These are phyloP conservation scores for Mustela nigripes DNA, from an alignment of 2,113 vertebrate genomes.

Conservation along the genomic window DNA sequence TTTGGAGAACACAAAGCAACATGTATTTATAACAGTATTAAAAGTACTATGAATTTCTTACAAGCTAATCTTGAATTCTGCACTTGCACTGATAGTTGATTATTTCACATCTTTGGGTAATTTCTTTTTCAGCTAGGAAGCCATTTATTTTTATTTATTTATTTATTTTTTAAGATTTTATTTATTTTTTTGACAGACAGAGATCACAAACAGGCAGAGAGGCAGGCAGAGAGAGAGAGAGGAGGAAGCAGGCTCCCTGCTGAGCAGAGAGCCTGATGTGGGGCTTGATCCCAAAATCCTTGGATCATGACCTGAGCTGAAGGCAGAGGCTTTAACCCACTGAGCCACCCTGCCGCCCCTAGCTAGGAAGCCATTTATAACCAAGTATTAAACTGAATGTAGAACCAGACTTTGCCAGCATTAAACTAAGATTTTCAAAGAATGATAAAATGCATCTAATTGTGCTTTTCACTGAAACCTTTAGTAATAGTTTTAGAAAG, in stretches of 20 bases:
- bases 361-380: neutral
- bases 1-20: slow-evolving; percentile 3
- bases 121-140: neutral
- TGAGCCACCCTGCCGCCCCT: too few relatives aligned
- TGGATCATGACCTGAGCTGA: too few relatives aligned
- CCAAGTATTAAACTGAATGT: neutral
- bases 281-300: too few relatives aligned
- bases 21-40: neutral
- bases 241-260: too few relatives aligned
- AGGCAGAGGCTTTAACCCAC: too few relatives aligned
- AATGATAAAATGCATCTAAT: neutral
- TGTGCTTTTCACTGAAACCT: neutral
- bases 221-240: too few relatives aligned
- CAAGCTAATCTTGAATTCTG: neutral
- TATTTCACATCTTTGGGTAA: slow-evolving; percentile 8
- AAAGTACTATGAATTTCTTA: slow-evolving; percentile 29
- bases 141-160: neutral
- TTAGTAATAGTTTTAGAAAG: slow-evolving; percentile 35
- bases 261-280: too few relatives aligned
- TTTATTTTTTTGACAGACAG: too few relatives aligned
- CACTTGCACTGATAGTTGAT: neutral
- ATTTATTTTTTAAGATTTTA: too few relatives aligned
- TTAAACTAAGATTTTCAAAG: slow-evolving; percentile 31
- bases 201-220: too few relatives aligned
- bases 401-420: neutral